A percentile compares a stretch with the other conserved stretches of the same genome.
Conservation (phyloP, 2,113 vertebrate genomes). For the Syngnathus typhle region DNA sequence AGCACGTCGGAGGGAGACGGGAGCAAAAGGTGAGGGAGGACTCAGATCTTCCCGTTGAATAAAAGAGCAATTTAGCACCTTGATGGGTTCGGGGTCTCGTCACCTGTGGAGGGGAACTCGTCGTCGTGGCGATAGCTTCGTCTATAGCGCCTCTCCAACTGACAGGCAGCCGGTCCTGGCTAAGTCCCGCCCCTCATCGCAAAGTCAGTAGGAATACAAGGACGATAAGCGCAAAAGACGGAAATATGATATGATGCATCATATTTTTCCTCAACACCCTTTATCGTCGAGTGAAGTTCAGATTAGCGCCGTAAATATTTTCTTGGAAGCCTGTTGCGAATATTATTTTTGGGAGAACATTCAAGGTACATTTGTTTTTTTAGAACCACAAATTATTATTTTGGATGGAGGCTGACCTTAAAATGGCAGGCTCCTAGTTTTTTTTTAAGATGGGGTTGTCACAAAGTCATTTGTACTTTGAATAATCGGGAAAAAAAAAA, state of each 20-base stretch:
- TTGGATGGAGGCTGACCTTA: constrained; percentile 13
- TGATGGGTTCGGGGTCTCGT: constrained; percentile 32
- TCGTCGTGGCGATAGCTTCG: neutral
- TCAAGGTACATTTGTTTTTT: neutral
- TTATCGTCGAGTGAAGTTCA: neutral
- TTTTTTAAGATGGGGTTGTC: neutral
- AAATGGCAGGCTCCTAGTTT: neutral
- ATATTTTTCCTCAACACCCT: neutral
- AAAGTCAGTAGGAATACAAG: too few species aligned
- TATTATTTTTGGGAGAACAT: constrained; percentile 4
- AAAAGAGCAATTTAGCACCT: constrained; percentile 51
- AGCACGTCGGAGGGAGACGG: constrained; percentile 56
- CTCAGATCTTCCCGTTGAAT: constrained; percentile 36
- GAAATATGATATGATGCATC: neutral
- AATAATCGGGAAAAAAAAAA: constrained; percentile 18
- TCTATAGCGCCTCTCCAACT: too few species aligned
- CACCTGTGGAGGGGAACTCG: constrained; percentile 22
- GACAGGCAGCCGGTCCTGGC: too few species aligned
- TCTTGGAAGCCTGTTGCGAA: neutral
- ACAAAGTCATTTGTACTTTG: constrained; percentile 10
- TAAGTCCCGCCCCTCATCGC: neutral
- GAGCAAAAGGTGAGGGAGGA: constrained; percentile 55
- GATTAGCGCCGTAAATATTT: neutral
- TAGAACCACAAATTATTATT: neutral
- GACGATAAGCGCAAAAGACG: neutral